Percentiles rank a stretch among this genome's conserved stretches.
Conservation (phyloP, 2,797 vertebrate genomes). For the Takifugu ocellatus region DNA sequence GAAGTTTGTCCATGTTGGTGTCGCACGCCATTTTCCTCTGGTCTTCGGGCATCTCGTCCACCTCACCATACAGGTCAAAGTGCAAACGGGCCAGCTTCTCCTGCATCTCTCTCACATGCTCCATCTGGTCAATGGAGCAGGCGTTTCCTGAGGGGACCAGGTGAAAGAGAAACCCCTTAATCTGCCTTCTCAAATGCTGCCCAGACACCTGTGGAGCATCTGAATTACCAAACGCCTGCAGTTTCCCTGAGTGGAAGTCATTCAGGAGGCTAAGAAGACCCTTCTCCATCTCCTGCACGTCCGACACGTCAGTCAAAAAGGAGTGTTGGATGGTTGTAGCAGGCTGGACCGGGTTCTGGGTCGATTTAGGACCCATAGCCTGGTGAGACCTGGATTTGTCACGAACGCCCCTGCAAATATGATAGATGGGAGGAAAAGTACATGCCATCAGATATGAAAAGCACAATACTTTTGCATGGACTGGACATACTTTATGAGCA, state of each 20-base stretch:
- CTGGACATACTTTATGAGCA: not conserved
- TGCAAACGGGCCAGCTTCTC: conserved; percentile 95
- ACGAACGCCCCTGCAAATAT: conserved; percentile 73
- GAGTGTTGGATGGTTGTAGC: conserved; percentile 89
- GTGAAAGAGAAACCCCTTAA: too few relatives aligned
- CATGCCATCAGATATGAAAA: too few relatives aligned
- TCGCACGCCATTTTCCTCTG: conserved; percentile 87
- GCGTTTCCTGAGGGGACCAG: conserved; percentile 79
- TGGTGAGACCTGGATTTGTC: conserved; percentile 82
- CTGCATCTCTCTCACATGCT: conserved; percentile 96
- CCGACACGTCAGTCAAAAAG: conserved; percentile 95
- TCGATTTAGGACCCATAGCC: conserved; percentile 24
- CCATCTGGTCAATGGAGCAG: conserved; percentile 98
- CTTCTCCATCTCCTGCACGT: conserved; percentile 98
- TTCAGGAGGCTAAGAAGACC: conserved; percentile 93
- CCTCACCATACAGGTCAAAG: conserved; percentile 91
- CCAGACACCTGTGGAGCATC: not conserved
- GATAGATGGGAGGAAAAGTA: too few relatives aligned
- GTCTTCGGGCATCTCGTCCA: conserved; percentile 92
- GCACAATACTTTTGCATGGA: too few relatives aligned
- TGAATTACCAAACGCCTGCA: conserved; percentile 89
- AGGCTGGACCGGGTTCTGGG: conserved; percentile 67
- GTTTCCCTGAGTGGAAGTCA: conserved; percentile 97
- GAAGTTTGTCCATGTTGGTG: conserved; percentile 91
- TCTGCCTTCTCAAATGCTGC: too few relatives aligned